Evolutionary conservation across 2,113 vertebrate genomes (phyloP).

Genomic region (Isichthys henryi): DNA sequence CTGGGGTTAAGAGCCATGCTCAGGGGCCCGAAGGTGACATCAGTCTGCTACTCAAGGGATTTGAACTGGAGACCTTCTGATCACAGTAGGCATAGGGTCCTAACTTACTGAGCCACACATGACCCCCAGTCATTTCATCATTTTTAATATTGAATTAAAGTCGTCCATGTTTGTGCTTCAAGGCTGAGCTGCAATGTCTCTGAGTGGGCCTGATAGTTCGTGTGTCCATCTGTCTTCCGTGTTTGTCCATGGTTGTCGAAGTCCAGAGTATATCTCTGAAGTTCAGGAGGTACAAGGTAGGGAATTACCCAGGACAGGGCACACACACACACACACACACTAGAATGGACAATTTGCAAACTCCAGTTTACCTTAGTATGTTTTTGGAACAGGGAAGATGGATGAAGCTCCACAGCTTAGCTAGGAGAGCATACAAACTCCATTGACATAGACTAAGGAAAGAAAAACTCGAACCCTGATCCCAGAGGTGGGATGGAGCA

Average conservation of each 20-base stretch:
- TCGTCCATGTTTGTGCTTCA: background rate
- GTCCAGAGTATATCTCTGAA: background rate
- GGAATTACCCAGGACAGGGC: background rate
- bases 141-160: background rate
- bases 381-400: background rate
- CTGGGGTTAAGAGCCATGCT: background rate
- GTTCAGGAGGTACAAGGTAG: background rate
- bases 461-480: background rate
- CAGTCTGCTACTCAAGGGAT: background rate
- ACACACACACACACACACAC: background rate
- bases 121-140: background rate
- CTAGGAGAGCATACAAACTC: background rate
- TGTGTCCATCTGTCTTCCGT: background rate
- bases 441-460: background rate
- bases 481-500: background rate
- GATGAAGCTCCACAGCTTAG: background rate
- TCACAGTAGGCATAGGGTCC: background rate
- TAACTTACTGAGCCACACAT: background rate
- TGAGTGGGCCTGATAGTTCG: background rate
- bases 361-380: background rate
- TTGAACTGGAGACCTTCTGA: background rate
- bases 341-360: background rate
- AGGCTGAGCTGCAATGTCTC: background rate
- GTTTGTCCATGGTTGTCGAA: background rate
- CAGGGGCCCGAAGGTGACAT: background rate